Conservation (phyloP, 2,888 invertebrate species). For the Cheilosia impressa region DNA sequence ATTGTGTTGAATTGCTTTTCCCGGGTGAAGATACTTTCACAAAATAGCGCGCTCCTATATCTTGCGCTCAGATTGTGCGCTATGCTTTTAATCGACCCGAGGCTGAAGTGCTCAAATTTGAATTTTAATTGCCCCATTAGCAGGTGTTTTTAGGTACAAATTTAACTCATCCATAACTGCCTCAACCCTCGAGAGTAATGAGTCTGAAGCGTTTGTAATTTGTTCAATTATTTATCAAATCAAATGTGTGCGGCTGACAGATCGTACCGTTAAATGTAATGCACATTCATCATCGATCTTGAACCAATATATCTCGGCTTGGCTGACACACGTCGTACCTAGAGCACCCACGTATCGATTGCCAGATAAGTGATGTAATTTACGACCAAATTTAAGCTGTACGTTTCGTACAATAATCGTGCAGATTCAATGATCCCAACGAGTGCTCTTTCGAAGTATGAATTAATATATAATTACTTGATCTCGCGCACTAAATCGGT, state of each 20-base stretch:
- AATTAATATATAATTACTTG: conserved; percentile 59
- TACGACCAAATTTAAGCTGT: conserved; percentile 15
- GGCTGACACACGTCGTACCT: background rate
- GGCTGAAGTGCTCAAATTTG: conserved; percentile 29
- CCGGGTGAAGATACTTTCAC: conserved; percentile 52
- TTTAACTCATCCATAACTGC: conserved; percentile 27
- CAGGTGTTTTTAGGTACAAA: conserved; percentile 50
- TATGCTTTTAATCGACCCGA: conserved; percentile 40
- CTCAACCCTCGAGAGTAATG: background rate
- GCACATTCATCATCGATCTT: conserved; percentile 23
- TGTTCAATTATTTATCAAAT: conserved; percentile 42
- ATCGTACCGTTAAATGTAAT: background rate
- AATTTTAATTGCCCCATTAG: conserved; percentile 54
- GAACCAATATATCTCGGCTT: conserved; percentile 12
- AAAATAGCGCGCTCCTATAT: conserved; percentile 29
- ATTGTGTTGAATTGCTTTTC: conserved; percentile 32
- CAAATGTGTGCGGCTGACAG: conserved; percentile 7
- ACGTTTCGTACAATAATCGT: conserved; percentile 40
- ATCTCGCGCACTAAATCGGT: conserved; percentile 28
- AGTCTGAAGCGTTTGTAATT: conserved; percentile 22
- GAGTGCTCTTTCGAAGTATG: conserved; percentile 37
- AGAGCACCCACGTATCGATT: conserved; percentile 48
- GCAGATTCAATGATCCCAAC: conserved; percentile 37
- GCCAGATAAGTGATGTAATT: conserved; percentile 27
- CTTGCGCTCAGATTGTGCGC: conserved; percentile 15